Conservation (phyloP, 2,797 vertebrate species). For the Botia almorhae region DNA sequence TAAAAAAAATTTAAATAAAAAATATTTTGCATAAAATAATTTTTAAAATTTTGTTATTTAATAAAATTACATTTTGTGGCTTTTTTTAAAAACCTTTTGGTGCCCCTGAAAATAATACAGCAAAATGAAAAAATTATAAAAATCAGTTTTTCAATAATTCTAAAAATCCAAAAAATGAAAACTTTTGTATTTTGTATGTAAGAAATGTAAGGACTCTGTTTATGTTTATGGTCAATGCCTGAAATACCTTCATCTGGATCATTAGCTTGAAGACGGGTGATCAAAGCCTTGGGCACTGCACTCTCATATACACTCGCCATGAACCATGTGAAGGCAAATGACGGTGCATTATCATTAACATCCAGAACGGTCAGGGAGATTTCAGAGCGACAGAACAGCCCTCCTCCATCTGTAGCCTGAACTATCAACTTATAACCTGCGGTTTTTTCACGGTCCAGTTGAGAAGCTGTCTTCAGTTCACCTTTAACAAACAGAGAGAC, state of each 20-base stretch:
- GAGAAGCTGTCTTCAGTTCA: constrained; percentile 87
- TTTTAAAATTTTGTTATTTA: neutral
- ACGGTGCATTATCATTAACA: constrained; percentile 93
- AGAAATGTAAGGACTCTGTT: neutral
- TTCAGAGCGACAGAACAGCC: constrained; percentile 89
- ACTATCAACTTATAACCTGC: constrained; percentile 84
- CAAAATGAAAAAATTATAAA: neutral
- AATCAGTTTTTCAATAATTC: no score
- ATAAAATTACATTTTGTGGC: neutral
- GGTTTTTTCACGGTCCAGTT: constrained; percentile 88
- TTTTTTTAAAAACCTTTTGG: neutral
- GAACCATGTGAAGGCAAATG: constrained; percentile 86
- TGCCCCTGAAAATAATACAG: neutral
- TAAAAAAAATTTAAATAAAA: neutral
- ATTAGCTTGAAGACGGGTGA: constrained; percentile 90
- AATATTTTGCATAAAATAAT: neutral
- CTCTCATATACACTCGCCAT: constrained; percentile 91
- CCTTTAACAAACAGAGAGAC: constrained; percentile 73
- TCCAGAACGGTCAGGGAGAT: constrained; percentile 89
- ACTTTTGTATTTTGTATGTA: neutral
- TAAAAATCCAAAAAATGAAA: neutral
- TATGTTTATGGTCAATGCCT: neutral
- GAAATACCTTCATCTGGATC: constrained; percentile 89
- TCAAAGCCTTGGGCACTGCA: constrained; percentile 85
- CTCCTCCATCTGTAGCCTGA: constrained; percentile 92